Base-by-base conservation (phyloP, 2,797 vertebrate species). In the Myotis findleyi region DNA sequence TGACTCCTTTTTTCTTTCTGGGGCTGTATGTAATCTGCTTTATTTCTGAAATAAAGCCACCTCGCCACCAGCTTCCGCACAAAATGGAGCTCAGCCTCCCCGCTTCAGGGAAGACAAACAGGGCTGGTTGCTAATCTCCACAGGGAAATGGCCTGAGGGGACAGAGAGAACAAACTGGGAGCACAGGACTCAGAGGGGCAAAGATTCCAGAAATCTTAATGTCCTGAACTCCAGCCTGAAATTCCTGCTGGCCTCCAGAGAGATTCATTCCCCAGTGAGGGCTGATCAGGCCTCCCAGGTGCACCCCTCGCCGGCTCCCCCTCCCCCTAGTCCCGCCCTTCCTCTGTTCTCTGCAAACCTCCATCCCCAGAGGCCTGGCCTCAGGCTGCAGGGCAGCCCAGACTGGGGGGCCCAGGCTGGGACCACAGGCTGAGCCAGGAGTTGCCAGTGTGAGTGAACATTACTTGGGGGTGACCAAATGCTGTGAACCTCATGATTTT, bases 321-420 rank as follows among this genome's bases (percentile, higher is more conserved):
- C 2, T 36, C 11, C 9, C 7, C 1, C 8, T 3, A 1, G 12
- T 62, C 53, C 27, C 1, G 2, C 49, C 16, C 9, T 13, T 68
- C 30, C 25, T 71, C 83, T 51, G 0, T 76, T 72, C 41, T 59
- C 80, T 51, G 30, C 11, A 36, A 47, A 38, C 57, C 20, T 2
- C 7, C n/a, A 23, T 5, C 25, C 23, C 44, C 33, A 64, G 57
- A 69, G 47, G n/a, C n/a, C 55, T 75, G 0, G 1, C 12, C 23
- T 66, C 12, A 10, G 62, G 23, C 33, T n/a, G 21, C 21, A 49
- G n/a, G 21, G 16, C 9, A 38, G 41, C 27, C 36, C 21, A 18
- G 64, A 25, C 36, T 5, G 3, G 72, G 20, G 33, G 36, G 33
- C 17, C 7, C n/a, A 18, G 30, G n/a, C 41, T 17, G 13, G 87